phyloP scores from a whole-genome alignment of 2,888 invertebrate genomes.

The Aricia artaxerxes region DNA sequence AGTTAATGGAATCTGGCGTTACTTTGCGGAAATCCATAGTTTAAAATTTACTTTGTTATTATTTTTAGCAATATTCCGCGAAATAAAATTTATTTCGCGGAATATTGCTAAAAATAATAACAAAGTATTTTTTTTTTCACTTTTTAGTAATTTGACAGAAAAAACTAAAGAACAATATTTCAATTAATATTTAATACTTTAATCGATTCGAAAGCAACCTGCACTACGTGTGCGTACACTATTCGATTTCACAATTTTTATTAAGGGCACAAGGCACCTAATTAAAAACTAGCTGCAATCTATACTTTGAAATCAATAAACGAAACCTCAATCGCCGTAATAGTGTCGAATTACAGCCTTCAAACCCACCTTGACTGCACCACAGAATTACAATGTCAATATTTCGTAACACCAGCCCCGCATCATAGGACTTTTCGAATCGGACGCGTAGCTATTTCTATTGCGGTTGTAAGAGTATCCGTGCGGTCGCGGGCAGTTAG shows the following conservation, averaged over 20 bases:
- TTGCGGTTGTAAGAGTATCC: conserved; percentile 53
- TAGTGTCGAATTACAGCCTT: conserved; percentile 44
- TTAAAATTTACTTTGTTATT: too few relatives aligned
- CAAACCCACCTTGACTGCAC: conserved; percentile 47
- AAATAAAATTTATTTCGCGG: too few relatives aligned
- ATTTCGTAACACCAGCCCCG: conserved; percentile 34
- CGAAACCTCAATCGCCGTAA: conserved; percentile 20
- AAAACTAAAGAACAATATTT: background rate
- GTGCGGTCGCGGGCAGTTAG: conserved; percentile 65
- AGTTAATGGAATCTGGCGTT: too few relatives aligned
- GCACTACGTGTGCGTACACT: background rate
- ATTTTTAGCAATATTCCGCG: too few relatives aligned
- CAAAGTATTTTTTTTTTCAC: too few relatives aligned
- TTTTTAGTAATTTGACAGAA: background rate
- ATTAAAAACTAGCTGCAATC: conserved; percentile 3
- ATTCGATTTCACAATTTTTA: background rate
- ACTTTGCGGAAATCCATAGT: too few relatives aligned
- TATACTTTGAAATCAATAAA: conserved; percentile 17
- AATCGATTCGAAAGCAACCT: background rate
- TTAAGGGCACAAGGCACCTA: background rate
- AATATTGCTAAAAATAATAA: too few relatives aligned
- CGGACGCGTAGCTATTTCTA: conserved; percentile 42
- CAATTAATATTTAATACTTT: background rate
- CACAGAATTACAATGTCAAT: conserved; percentile 36
- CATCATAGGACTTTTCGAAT: conserved; percentile 39